Evolutionary conservation across 2,797 vertebrate genomes (phyloP).

Genomic region (Enteromius trimaculatus): DNA sequence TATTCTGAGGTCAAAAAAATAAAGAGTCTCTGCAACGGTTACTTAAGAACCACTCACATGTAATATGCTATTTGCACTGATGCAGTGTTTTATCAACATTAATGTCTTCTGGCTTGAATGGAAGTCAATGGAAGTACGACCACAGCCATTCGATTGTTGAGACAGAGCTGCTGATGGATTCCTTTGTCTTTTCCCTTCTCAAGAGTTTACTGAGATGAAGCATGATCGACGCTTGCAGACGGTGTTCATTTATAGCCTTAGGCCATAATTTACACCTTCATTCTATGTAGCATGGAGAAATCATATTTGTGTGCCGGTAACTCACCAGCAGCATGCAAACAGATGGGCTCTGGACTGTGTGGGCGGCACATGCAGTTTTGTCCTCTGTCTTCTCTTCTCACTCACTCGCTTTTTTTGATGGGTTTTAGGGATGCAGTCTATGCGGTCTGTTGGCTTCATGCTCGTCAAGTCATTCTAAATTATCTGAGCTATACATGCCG

Average conservation of each 20-base stretch:
- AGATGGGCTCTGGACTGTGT: conserved; percentile 66
- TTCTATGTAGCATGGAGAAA: conserved; percentile 55
- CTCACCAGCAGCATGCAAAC: conserved; percentile 62
- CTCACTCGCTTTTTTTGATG: conserved; percentile 31
- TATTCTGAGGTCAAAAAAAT: conserved; percentile 8
- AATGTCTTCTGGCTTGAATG: conserved; percentile 22
- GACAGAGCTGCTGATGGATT: conserved; percentile 13
- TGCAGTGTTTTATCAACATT: conserved; percentile 35
- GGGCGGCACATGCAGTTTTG: conserved; percentile 63
- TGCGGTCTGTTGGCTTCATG: conserved; percentile 56
- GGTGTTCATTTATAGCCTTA: conserved; percentile 50
- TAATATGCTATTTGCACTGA: conserved; percentile 29
- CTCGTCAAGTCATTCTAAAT: conserved; percentile 53
- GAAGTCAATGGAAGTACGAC: conserved; percentile 31
- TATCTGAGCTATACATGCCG: conserved; percentile 53
- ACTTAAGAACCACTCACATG: conserved; percentile 26
- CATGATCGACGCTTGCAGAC: conserved; percentile 41
- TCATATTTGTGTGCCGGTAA: conserved; percentile 54
- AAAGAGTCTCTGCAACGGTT: not conserved
- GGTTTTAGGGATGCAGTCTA: conserved; percentile 53
- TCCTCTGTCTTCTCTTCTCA: conserved; percentile 50
- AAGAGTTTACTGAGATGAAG: conserved; percentile 32
- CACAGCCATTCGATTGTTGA: conserved; percentile 32
- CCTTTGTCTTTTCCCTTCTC: conserved; percentile 18
- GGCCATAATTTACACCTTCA: conserved; percentile 55